Evolutionary conservation across 2,113 vertebrate species (phyloP), one percentile per base, ranked within the genome.

Genomic region (Raja brachyura): DNA sequence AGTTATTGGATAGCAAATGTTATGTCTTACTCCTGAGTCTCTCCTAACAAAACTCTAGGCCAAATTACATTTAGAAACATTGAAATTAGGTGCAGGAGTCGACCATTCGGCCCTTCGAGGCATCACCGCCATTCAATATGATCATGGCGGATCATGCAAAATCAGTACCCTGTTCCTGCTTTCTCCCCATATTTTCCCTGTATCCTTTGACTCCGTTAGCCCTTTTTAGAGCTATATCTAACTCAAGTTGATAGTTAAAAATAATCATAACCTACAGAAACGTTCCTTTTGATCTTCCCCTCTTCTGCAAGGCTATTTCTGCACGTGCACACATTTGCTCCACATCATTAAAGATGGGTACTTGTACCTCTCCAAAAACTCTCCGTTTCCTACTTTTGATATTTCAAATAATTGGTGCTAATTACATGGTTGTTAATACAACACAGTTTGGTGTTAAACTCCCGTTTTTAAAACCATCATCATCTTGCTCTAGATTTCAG

Each of bases 401-500:
- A 68, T 33, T 54, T 54, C 39, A 92, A 92, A 73, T 4, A 74
- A 48, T 92, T 28, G 22, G 1, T 70, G 63, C 63, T 33, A 74
- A 10, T 48, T 9, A 22, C 54, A 73, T 48, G 33, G 66, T 14
- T 92, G 20, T 73, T 11, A 28, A 4, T 73, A 14, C 6, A 25
- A 13, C 16, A 48, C 25, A 54, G n/a, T 73, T 25, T 86, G 9
- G 16, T 73, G 22, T 31, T 33, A 28, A 48, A 92, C 25, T 73
- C 10, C 33, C 5, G 22, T 11, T 68, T 74, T 5, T 54, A 14
- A 79, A 79, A 73, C 73, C 68, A 73, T 70, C 68, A 73, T 59
- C 5, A 93, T 95, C 94, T 94, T 0, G 94, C 93, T 85, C 20
- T 95, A 99, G 98, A 96, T 99, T 93, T 97, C 94, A 54, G 93